Conservation (phyloP, 2,113 vertebrate species). For the Galbula dea region DNA sequence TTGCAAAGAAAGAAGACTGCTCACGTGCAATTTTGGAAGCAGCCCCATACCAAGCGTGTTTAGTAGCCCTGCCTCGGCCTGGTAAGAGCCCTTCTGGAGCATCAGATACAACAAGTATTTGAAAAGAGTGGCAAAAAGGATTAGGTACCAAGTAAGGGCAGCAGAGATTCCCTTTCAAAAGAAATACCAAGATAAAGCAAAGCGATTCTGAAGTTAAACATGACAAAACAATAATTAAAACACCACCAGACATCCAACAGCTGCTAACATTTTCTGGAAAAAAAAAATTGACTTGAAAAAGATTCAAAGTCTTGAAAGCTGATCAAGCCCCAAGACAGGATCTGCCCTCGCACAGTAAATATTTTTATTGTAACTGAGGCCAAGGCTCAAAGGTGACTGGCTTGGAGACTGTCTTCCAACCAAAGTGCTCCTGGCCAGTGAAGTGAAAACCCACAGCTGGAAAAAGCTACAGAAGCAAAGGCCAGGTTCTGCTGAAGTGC, state of each 20-base stretch:
- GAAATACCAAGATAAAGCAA: neutral
- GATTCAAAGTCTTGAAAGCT: neutral
- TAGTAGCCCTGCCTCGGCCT: neutral
- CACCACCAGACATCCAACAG: neutral
- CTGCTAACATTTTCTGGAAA: neutral
- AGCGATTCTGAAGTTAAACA: neutral
- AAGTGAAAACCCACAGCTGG: rapidly evolving
- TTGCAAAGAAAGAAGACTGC: neutral
- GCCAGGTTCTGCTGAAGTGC: neutral
- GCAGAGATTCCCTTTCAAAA: neutral
- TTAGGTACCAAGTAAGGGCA: neutral
- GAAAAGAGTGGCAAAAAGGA: neutral
- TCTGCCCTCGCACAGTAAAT: neutral
- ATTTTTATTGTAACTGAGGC: neutral
- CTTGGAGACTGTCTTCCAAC: neutral
- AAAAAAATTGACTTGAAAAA: neutral
- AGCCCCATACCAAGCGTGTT: neutral
- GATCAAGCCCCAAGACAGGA: rapidly evolving
- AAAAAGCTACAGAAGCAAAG: neutral
- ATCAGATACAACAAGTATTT: neutral
- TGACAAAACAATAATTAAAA: neutral
- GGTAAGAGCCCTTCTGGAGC: neutral
- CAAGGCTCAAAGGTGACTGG: neutral
- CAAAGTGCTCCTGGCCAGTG: rapidly evolving
- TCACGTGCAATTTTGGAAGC: neutral